phyloP scores from a whole-genome alignment of 1,140 invertebrate genomes.

The Lethrus apterus region DNA sequence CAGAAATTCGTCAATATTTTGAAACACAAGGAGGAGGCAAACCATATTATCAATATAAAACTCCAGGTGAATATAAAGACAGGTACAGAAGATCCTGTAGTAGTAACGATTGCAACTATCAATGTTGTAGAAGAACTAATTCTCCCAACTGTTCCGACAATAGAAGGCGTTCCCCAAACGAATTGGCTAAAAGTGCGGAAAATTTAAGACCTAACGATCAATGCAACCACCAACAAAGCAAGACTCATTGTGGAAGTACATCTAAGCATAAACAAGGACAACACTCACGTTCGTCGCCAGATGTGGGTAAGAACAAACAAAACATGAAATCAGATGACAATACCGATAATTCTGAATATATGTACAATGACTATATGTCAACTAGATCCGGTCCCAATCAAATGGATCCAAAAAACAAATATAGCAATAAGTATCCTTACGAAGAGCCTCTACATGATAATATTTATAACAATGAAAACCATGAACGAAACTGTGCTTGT shows the following conservation, averaged over 20 bases:
- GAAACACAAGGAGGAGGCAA: no score
- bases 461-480: neutral
- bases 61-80: no score
- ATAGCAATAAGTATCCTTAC: slow-evolving; percentile 16
- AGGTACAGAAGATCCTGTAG: no score
- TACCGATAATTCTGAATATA: neutral
- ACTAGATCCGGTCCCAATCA: neutral
- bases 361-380: slow-evolving; percentile 6
- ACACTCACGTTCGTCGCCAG: neutral
- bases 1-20: no score
- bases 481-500: slow-evolving; percentile 9
- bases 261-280: neutral
- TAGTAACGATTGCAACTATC: neutral
- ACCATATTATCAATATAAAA: no score
- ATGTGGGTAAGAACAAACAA: slow-evolving; percentile 7
- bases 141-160: neutral
- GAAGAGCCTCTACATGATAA: slow-evolving; percentile 16
- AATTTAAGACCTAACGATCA: slow-evolving; percentile 6
- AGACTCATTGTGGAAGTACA: neutral
- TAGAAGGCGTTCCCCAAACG: slow-evolving; percentile 6
- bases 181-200: slow-evolving; percentile 10
- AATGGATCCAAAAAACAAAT: neutral
- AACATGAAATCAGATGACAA: slow-evolving; percentile 5
- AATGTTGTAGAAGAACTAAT: neutral
- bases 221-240: no score